A percentile compares a stretch with the other conserved stretches of the same genome.
Evolutionary conservation across 2,797 vertebrate genomes (phyloP).

Genomic region (Bovichtus diacanthus): DNA sequence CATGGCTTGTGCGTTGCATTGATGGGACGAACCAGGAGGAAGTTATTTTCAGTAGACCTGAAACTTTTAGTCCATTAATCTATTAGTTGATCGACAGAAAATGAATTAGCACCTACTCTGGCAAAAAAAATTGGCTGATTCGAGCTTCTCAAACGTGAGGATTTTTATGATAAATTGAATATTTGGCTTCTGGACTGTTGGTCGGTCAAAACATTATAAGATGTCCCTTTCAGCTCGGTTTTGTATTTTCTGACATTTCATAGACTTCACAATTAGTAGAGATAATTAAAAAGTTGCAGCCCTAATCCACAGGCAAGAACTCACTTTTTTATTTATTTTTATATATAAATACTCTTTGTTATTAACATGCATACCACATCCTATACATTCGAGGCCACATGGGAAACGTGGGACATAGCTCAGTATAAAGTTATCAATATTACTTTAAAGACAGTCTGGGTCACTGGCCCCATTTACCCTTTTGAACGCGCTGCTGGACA

Average conservation of each 20-base stretch:
- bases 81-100: too few relatives aligned
- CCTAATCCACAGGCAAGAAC: not conserved
- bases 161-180: not conserved
- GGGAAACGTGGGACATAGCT: not conserved
- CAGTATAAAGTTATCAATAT: not conserved
- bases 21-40: not conserved
- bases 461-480: not conserved
- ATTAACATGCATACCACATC: not conserved
- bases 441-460: not conserved
- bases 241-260: not conserved
- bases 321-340: too few relatives aligned
- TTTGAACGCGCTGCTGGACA: constrained; percentile 37
- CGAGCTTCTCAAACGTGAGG: not conserved
- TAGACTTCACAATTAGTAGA: not conserved
- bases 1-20: not conserved
- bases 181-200: not conserved
- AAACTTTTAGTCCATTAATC: not conserved
- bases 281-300: not conserved
- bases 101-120: not conserved
- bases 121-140: not conserved
- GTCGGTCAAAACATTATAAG: not conserved
- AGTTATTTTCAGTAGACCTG: not conserved
- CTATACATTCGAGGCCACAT: not conserved
- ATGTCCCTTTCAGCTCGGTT: not conserved
- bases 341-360: not conserved